Percentiles rank a stretch among this genome's conserved stretches.
Conservation (phyloP, 2,888 invertebrate genomes). For the Eupithecia tripunctaria region DNA sequence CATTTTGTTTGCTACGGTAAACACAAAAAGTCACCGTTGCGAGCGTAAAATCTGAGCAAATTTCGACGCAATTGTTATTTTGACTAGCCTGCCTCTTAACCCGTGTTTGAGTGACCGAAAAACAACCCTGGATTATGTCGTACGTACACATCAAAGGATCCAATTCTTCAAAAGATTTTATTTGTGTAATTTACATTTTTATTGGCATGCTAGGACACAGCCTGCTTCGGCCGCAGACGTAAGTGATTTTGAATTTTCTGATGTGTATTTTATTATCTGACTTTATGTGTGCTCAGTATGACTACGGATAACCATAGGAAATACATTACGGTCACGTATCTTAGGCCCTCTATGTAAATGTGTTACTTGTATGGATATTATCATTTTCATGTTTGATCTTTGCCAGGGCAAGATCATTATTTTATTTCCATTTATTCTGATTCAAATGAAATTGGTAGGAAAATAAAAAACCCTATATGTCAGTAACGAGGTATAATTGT, state of each 20-base stretch:
- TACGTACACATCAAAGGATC: conserved; percentile 75
- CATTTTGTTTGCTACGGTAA: background rate
- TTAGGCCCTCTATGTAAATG: conserved; percentile 57
- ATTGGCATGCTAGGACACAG: conserved; percentile 82
- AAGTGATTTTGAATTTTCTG: conserved; percentile 85
- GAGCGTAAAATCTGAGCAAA: background rate
- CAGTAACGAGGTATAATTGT: background rate
- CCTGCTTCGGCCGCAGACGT: conserved; percentile 77
- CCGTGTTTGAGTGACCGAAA: conserved; percentile 52
- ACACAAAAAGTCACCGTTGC: background rate
- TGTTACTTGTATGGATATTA: conserved; percentile 46
- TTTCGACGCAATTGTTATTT: background rate
- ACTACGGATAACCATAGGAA: conserved; percentile 75
- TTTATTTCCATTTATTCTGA: background rate
- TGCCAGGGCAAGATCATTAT: conserved; percentile 8
- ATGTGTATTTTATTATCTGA: conserved; percentile 83
- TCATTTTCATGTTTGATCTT: conserved; percentile 37
- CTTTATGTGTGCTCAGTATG: conserved; percentile 81
- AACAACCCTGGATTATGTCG: conserved; percentile 69
- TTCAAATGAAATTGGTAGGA: background rate
- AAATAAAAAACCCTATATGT: background rate
- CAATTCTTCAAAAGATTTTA: conserved; percentile 81
- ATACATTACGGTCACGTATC: conserved; percentile 70
- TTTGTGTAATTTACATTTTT: conserved; percentile 83
- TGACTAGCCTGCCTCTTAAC: conserved; percentile 8